phyloP scores from a whole-genome alignment of 2,797 vertebrate genomes.

The Oryzias dopingdopingensis region DNA sequence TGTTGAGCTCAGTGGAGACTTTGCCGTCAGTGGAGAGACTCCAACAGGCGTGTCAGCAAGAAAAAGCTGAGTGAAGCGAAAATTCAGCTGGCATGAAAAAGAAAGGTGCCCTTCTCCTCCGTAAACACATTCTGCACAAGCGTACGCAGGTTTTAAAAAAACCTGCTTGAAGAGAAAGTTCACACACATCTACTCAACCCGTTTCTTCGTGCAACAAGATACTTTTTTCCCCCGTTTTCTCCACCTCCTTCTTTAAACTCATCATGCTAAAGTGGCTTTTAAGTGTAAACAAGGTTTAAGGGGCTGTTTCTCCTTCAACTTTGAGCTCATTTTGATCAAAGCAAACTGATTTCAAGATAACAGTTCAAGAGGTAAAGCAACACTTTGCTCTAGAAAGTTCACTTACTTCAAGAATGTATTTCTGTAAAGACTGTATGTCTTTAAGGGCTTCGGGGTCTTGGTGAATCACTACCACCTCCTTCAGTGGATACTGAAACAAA shows the following conservation, averaged over 20 bases:
- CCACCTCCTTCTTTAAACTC: constrained; percentile 1
- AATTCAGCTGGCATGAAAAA: constrained; percentile 20
- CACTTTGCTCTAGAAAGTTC: constrained; percentile 1
- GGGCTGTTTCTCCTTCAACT: constrained; percentile 14
- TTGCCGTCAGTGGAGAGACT: constrained; percentile 16
- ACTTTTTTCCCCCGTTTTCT: constrained; percentile 7
- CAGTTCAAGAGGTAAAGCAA: constrained; percentile 1
- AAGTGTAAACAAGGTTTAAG: constrained; percentile 12
- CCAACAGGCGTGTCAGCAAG: constrained; percentile 17
- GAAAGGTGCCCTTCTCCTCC: constrained; percentile 1
- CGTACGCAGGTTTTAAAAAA: background rate
- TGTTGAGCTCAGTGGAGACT: constrained; percentile 19
- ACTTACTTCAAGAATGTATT: constrained; percentile 94
- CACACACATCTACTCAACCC: too few species aligned
- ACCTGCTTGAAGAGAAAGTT: too few species aligned
- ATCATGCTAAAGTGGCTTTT: constrained; percentile 13
- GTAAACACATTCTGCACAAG: constrained; percentile 4
- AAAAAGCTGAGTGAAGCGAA: constrained; percentile 29
- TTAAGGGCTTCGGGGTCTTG: constrained; percentile 89
- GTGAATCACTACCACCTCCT: constrained; percentile 95
- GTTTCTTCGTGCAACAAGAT: constrained; percentile 11
- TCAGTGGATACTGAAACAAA: constrained; percentile 88
- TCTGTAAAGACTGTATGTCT: constrained; percentile 89
- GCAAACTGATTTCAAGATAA: constrained; percentile 4
- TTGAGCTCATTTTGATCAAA: constrained; percentile 13